Percentiles rank a stretch among this genome's conserved stretches.
Conservation (phyloP, 2,888 invertebrate genomes). For the Pammene aurita region DNA sequence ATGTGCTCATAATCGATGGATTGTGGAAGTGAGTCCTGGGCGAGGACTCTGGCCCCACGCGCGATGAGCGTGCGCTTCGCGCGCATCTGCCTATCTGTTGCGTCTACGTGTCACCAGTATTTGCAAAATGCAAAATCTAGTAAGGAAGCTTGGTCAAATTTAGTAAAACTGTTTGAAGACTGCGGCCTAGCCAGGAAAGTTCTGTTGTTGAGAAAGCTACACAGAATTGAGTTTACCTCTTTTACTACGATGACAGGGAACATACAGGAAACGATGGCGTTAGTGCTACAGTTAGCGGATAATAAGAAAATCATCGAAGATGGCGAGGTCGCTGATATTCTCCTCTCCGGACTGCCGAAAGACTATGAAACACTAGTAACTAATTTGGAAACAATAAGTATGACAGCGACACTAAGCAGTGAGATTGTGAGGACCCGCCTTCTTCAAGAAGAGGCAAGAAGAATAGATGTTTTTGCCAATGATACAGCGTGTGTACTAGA, state of each 20-base stretch:
- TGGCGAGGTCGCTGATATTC: conserved; percentile 18
- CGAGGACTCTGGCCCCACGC: no score
- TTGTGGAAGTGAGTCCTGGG: no score
- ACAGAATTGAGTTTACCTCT: background rate
- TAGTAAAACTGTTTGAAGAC: background rate
- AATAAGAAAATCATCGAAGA: conserved; percentile 10
- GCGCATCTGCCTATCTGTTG: background rate
- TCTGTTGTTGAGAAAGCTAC: background rate
- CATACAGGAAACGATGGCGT: background rate
- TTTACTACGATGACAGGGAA: background rate
- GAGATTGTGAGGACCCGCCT: conserved; percentile 12
- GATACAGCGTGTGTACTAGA: no score
- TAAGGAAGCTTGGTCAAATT: background rate
- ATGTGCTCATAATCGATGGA: no score
- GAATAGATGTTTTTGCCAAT: background rate
- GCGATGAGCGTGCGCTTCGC: no score
- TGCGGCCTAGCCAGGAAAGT: background rate
- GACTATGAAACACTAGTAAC: background rate
- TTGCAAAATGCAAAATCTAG: background rate
- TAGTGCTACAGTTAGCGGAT: conserved; percentile 11
- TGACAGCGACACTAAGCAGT: conserved; percentile 2
- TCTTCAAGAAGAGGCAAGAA: conserved; percentile 13
- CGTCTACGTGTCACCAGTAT: background rate
- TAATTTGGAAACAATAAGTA: conserved; percentile 4
- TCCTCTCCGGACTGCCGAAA: background rate